Evolutionary conservation across 2,888 invertebrate genomes (phyloP), one percentile per base, ranked within the genome.

Genomic region (Athalia rosae): DNA sequence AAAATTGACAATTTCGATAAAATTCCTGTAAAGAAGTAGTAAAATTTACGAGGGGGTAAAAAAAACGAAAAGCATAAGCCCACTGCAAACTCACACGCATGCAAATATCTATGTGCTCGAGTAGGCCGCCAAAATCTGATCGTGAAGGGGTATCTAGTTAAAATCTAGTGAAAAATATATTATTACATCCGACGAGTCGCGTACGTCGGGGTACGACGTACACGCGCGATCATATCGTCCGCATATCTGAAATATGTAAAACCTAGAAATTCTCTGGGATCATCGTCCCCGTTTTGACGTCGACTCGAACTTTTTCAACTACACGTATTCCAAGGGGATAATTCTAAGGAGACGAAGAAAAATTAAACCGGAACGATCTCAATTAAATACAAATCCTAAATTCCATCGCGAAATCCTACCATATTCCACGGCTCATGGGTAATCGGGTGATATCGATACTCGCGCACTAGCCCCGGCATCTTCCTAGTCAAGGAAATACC

Each of bases 71-170:
- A 84, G 85, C 84, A 71, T 48, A 82, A 80, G 83, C 80, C 80
- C 80, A 71, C 66, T 66, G 78, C 78, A 78, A 74, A 77, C 56
- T 56, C 86, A 85, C 85, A 85, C 86, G 80, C 86, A 86, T 86
- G 86, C 86, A 58, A 81, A 28, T 28, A 28, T 28, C n/a, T 28
- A 83, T 80, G 81, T 82, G 82, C 83, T 84, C 82, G 64, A 61
- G 76, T 58, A 62, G 69, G 63, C 71, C 77, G 71, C 56, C 71
- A 62, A 73, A 63, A 73, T 62, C 62, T 77, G n/a, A 4, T 11
- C 11, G 0, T 28, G 11, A 74, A 61, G 48, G 43, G 28, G 28
- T 28, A 28, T 28, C 28, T 28, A n/a, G n/a, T n/a, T n/a, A 0
- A 28, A 28, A 28, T 28, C 2, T 28, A 28, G 28, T 28, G 28